Conservation (phyloP, 2,888 invertebrate genomes). For the Agriopis leucophaearia region DNA sequence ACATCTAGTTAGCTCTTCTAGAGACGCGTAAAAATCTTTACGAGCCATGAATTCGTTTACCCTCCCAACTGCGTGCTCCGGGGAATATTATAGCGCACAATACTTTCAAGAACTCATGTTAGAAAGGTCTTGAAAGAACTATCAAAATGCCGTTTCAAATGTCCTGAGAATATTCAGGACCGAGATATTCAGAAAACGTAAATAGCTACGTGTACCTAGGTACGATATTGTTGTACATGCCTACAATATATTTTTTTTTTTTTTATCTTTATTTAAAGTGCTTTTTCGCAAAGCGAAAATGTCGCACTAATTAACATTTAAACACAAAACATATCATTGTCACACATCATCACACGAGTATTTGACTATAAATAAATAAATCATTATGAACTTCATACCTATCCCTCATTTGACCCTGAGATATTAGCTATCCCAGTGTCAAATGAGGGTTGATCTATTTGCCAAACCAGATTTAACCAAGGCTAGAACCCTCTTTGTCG, state of each 20-base stretch:
- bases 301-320: too few species aligned
- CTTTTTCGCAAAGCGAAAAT: too few species aligned
- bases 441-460: too few species aligned
- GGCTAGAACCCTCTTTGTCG: too few species aligned
- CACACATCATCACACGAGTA: too few species aligned
- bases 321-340: too few species aligned
- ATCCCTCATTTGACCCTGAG: too few species aligned
- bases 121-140: conserved; percentile 13
- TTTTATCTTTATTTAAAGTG: too few species aligned
- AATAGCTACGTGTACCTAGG: neutral
- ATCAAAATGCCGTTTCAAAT: conserved; percentile 15
- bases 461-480: too few species aligned
- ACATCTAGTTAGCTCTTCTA: conserved; percentile 1
- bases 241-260: neutral
- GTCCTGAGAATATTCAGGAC: conserved; percentile 17
- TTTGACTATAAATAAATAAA: too few species aligned
- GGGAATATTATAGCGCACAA: conserved; percentile 25
- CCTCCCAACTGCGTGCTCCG: conserved; percentile 35
- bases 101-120: conserved; percentile 24
- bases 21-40: conserved; percentile 38
- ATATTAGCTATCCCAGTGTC: too few species aligned
- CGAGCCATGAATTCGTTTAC: conserved; percentile 39
- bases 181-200: conserved; percentile 12
- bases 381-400: too few species aligned
- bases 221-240: neutral